Evolutionary conservation across 2,888 invertebrate species (phyloP).

Genomic region (Spicauda simplicius): DNA sequence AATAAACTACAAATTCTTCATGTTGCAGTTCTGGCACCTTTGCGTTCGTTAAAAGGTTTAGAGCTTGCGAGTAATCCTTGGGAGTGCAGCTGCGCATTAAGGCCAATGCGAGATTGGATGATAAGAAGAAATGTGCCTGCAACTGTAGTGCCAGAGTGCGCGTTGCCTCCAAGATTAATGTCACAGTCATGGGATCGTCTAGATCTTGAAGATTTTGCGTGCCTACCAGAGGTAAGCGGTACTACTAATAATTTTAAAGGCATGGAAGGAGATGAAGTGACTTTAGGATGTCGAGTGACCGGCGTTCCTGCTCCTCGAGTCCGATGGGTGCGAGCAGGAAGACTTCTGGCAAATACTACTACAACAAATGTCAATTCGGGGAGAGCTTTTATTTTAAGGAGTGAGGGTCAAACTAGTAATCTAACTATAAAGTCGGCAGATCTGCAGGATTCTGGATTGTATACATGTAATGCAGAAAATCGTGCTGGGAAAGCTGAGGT

Average conservation of each 20-base stretch:
- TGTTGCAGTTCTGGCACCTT: slow-evolving; percentile 87
- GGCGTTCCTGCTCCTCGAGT: slow-evolving; percentile 90
- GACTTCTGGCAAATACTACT: slow-evolving; percentile 87
- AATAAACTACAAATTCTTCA: slow-evolving; percentile 89
- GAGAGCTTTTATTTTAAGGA: slow-evolving; percentile 87
- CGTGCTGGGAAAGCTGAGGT: slow-evolving; percentile 91
- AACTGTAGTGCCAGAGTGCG: slow-evolving; percentile 87
- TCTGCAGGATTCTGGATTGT: slow-evolving; percentile 90
- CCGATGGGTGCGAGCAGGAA: slow-evolving; percentile 89
- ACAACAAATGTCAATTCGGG: slow-evolving; percentile 72
- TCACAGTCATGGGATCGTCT: slow-evolving; percentile 90
- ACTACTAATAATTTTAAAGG: slow-evolving; percentile 86
- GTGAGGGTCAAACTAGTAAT: slow-evolving; percentile 88
- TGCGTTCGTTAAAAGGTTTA: slow-evolving; percentile 89
- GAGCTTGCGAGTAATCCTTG: slow-evolving; percentile 92
- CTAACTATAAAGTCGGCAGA: slow-evolving; percentile 90
- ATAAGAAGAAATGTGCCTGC: slow-evolving; percentile 90
- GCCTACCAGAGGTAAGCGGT: slow-evolving; percentile 88
- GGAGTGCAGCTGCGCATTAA: slow-evolving; percentile 91
- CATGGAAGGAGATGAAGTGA: slow-evolving; percentile 89
- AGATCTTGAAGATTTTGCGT: slow-evolving; percentile 92
- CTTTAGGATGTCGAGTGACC: slow-evolving; percentile 88
- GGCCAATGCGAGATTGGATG: slow-evolving; percentile 92
- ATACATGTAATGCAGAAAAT: slow-evolving; percentile 92
- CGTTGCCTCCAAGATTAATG: slow-evolving; percentile 86